Evolutionary conservation across 2,797 vertebrate genomes (phyloP).

Genomic region (Anableps anableps): DNA sequence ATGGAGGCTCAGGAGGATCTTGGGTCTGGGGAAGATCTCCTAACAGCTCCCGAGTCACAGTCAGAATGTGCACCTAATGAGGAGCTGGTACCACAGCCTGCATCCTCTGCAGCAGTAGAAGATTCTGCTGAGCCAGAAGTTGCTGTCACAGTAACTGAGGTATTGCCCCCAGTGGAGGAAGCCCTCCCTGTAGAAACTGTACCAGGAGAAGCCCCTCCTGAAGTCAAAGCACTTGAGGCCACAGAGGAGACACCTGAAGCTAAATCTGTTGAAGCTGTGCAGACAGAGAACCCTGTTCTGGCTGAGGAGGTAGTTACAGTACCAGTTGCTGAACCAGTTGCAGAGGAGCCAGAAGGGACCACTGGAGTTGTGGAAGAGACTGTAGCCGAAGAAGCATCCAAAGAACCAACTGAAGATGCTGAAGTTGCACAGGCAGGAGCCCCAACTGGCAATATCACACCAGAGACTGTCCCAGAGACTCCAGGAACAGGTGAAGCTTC

Average conservation of each 20-base stretch:
- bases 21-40: constrained; percentile 67
- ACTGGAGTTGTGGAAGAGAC: constrained; percentile 18
- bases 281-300: neutral
- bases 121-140: constrained; percentile 17
- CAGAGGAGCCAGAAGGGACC: constrained; percentile 22
- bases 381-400: constrained; percentile 7
- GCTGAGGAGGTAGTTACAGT: constrained; percentile 22
- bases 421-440: constrained; percentile 29
- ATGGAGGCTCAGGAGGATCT: constrained; percentile 72
- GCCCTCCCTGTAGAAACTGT: constrained; percentile 31
- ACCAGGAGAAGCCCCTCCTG: constrained; percentile 26
- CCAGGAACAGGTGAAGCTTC: neutral
- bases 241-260: constrained; percentile 26
- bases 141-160: constrained; percentile 29
- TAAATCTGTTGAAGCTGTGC: constrained; percentile 35
- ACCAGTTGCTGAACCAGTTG: constrained; percentile 27
- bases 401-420: constrained; percentile 15
- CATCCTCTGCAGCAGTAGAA: constrained; percentile 14
- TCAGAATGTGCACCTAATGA: constrained; percentile 27
- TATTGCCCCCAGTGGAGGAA: constrained; percentile 24
- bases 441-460: constrained; percentile 20
- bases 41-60: constrained; percentile 38
- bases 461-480: constrained; percentile 10
- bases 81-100: constrained; percentile 29
- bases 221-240: constrained; percentile 22